Evolutionary conservation across 2,797 vertebrate genomes (phyloP), one percentile per base, ranked within the genome.

Genomic region (Vultur gryphus): DNA sequence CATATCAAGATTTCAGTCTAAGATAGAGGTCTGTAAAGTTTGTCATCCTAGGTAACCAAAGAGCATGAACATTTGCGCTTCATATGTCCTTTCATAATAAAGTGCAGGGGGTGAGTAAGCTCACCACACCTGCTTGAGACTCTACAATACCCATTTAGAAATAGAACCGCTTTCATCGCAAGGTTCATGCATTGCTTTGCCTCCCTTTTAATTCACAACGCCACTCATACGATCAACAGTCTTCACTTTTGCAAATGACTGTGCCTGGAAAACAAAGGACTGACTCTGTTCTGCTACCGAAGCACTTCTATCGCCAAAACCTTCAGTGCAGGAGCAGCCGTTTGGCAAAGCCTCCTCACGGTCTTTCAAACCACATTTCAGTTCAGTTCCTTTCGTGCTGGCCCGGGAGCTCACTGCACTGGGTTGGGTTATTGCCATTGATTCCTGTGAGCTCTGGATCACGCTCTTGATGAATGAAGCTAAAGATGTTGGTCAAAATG

Each of bases 281-380:
- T 81, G 26, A 54, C 4, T 73, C 44, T 58, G 8, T 48, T 83
- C 29, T 75, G 20, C 37, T 61, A 35, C n/a, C 2, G 4, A 88
- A 67, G 25, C 21, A 21, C 7, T 73, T 88, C 31, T 20, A 54
- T 24, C 1, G 7, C 44, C 72, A 73, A 84, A 86, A 69, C 5
- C 6, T 61, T 57, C 24, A 33, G 25, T 2, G n/a, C 24, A 58
- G 59, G 54, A 77, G 28, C 4, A 1, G 20, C 3, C 8, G 0
- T 84, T 80, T 81, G 70, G 48, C 44, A 37, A 81, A 81, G 18
- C 7, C 20, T 28, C 39, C 24, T 75, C 17, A 11, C 0, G 1
- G n/a, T 57, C 52, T 94, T 62, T 85, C 66, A 69, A 77, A 70
- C 17, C 18, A n/a, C 33, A 46, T 35, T 93, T 78, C n/a, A 64